Base-by-base conservation (phyloP, 2,113 vertebrate species). In the Cephalopholis sonnerati region DNA sequence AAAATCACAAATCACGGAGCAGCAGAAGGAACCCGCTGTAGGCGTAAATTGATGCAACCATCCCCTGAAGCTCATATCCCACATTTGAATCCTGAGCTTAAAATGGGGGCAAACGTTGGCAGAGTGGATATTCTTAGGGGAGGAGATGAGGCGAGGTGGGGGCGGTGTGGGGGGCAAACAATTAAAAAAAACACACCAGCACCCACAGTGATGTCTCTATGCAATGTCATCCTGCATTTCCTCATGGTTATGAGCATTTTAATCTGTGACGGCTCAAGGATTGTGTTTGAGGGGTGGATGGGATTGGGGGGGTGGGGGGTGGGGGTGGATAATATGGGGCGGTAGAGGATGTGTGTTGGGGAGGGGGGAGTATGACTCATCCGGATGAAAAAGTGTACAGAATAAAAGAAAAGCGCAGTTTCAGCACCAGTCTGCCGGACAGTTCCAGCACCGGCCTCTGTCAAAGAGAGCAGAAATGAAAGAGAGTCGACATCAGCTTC, bases 331-430 rank as follows among this genome's bases (percentile, higher is more conserved):
- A 36, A 22, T 32, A 39, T 36, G 71, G 46, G 53, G 46, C 48
- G 39, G 74, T 48, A 7, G 78, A 55, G 77, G 57, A 74, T 63
- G 64, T 75, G 50, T 63, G 54, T 58, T 20, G 36, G 66, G 32
- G 67, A 77, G 73, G 77, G 58, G 53, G 50, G 70, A 39, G 80
- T 32, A 84, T 89, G 93, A 94, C 83, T 92, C 92, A 92, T 89
- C 82, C 24, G 1, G 16, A 77, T 85, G 65, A 77, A 50, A 81
- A 79, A 62, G 36, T 50, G 65, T 41, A 64, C 63, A 2, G 68
- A 85, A 59, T 74, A 76, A 77, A 72, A 66, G 57, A 86, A 87
- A 80, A 87, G 75, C 7, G 27, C 82, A 0, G 55, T 87, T 92
- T 91, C 87, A 92, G 88, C 83, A 85, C 67, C 87, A 81, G 83